Evolutionary conservation across 2,888 invertebrate genomes (phyloP).

Genomic region (Scelioninae gen. 1): DNA sequence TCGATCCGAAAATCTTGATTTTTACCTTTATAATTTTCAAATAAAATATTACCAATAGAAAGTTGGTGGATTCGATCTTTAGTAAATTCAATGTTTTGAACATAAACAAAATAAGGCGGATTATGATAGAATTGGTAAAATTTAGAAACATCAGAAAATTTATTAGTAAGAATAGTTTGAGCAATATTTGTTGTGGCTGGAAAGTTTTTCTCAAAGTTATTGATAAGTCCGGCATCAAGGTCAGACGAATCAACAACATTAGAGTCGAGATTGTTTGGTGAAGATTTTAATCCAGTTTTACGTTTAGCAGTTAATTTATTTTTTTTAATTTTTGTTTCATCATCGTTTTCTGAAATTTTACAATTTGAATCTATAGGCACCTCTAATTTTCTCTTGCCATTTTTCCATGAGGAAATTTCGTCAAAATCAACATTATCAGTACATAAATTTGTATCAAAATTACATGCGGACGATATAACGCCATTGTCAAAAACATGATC

Average conservation of each 20-base stretch:
- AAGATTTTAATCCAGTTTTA: not conserved
- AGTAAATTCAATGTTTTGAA: not conserved
- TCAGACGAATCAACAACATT: not conserved
- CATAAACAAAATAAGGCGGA: not conserved
- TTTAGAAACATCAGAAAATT: not conserved
- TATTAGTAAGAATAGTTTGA: not conserved
- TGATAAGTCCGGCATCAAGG: not conserved
- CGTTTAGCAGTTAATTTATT: not conserved
- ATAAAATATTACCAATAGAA: constrained; percentile 3
- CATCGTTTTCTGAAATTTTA: not conserved
- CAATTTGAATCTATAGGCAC: not conserved
- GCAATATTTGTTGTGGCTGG: not conserved
- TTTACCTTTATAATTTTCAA: not conserved
- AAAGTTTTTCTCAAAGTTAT: not conserved
- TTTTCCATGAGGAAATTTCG: not conserved
- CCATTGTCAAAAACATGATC: not conserved
- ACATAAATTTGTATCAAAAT: not conserved
- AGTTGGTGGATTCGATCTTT: constrained; percentile 4
- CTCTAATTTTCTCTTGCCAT: not conserved
- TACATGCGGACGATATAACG: not conserved
- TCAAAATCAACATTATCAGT: not conserved
- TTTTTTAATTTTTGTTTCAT: not conserved
- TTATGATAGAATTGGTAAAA: not conserved
- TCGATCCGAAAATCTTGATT: constrained; percentile 1
- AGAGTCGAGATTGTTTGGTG: not conserved